Evolutionary conservation across 1,140 invertebrate genomes (phyloP), one percentile per base, ranked within the genome.

Genomic region (Hirudo medicinalis): DNA sequence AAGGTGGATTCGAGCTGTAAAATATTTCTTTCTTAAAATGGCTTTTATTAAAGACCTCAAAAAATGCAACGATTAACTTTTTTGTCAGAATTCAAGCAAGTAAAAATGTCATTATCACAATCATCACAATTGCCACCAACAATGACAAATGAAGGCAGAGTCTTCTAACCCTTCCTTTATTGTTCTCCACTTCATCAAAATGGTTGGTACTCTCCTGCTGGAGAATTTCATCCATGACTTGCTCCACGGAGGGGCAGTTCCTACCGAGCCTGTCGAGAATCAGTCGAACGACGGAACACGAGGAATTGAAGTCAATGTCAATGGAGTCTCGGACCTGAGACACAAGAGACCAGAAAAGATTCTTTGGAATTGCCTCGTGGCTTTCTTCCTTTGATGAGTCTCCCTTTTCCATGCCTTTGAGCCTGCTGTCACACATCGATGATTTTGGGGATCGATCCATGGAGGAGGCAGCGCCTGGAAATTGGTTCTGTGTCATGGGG

Each of bases 1-100:
- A 22, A 69, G 74, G 27, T 60, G 66, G 22, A 49, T 6, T 72
- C 70, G 15, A 32, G 54, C 20, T 57, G 29, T 19, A 29, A 55
- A 69, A 71, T 69, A 40, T 57, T 54, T 57, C 20, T 2, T 72
- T 43, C 32, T 32, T 71, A 49, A 49, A 49, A 49, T 49, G 0
- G 1, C 4, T 49, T 49, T 49, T 17, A 49, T 5, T 8, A 49
- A 49, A 49, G 43, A 49, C 13, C 43, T 15, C 43, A 49, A 17
- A 49, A 15, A 49, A 49, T 11, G 40, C n/a, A n/a, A n/a, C n/a
- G n/a, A n/a, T n/a, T n/a, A n/a, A 36, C 32, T 36, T 6, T 36
- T 49, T 49, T 49, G 43, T 17, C 43, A 8, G 32, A 36, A 36
- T 36, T 36, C 32, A 36, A 36, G 32, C 32, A 49, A 49, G 11